These are phyloP conservation scores for Actinopyga echinites DNA, from an alignment of 53 echinoderm and acorn worm species.

Conservation along the genomic window DNA sequence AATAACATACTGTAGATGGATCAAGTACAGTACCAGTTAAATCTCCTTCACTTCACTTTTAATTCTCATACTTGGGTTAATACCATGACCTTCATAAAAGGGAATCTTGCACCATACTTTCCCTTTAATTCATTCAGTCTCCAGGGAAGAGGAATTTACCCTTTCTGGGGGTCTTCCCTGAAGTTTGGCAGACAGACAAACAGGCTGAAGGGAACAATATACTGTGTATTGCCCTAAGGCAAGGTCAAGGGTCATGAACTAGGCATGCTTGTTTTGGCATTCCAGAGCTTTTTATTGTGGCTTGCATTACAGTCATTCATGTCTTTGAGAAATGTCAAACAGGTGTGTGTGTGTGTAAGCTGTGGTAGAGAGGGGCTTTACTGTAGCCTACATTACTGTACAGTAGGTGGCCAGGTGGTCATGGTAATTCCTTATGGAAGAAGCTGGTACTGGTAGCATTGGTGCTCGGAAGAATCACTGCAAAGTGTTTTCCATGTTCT, in stretches of 20 bases:
- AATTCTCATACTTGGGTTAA: too few relatives aligned
- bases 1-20: too few relatives aligned
- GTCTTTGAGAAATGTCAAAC: background rate
- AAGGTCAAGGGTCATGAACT: slow-evolving; percentile 39
- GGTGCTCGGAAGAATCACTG: too few relatives aligned
- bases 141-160: slow-evolving; percentile 4
- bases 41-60: too few relatives aligned
- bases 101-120: background rate
- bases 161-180: slow-evolving; percentile 41
- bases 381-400: too few relatives aligned
- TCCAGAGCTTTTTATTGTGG: slow-evolving; percentile 27
- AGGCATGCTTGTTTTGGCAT: slow-evolving; percentile 39
- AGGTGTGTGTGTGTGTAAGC: background rate
- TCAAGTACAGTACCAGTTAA: too few relatives aligned
- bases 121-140: slow-evolving; percentile 26
- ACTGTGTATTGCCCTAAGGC: slow-evolving; percentile 24
- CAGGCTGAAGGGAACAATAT: slow-evolving; percentile 26
- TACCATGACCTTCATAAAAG: too few relatives aligned
- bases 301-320: slow-evolving; percentile 10
- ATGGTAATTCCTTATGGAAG: too few relatives aligned
- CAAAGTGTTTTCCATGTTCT: too few relatives aligned
- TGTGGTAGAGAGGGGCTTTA: too few relatives aligned
- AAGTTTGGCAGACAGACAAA: slow-evolving; percentile 36
- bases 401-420: too few relatives aligned
- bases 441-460: too few relatives aligned